Percentiles rank a stretch among this genome's conserved stretches.
Conservation (phyloP, 1,140 invertebrate genomes). For the Drosophila insularis region DNA sequence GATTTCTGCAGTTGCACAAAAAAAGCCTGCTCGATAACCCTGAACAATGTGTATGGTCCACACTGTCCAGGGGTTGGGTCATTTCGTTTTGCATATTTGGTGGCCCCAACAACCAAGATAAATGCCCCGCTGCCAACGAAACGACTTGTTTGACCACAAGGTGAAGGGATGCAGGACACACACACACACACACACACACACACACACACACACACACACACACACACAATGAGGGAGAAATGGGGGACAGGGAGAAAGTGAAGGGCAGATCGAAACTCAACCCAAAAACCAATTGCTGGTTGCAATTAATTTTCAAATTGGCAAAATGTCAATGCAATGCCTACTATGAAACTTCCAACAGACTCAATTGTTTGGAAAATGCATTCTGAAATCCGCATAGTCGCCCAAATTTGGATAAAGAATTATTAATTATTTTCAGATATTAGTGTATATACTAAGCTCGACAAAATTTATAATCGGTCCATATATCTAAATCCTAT, state of each 20-base stretch:
- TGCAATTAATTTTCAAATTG: conserved; percentile 75
- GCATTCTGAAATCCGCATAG: conserved; percentile 34
- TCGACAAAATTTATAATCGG: not conserved
- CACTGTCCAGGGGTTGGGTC: not conserved
- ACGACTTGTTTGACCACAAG: conserved; percentile 6
- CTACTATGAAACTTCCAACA: not conserved
- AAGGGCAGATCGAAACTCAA: conserved; percentile 1
- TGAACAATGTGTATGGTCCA: not conserved
- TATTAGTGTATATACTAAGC: not conserved
- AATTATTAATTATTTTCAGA: not conserved
- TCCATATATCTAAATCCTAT: conserved; percentile 15
- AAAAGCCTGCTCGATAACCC: not conserved
- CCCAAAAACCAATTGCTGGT: conserved; percentile 14
- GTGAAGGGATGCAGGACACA: conserved; percentile 1
- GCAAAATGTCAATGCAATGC: conserved; percentile 48
- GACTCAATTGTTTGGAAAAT: conserved; percentile 75
- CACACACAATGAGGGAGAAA: not conserved
- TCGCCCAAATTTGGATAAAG: not conserved
- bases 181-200: not conserved
- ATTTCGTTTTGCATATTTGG: conserved; percentile 10
- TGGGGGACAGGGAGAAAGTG: conserved; percentile 1
- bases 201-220: not conserved
- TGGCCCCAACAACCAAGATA: not conserved
- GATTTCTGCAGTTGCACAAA: not conserved
- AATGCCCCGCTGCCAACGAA: not conserved